Evolutionary conservation across 92 coral and sea anemone genomes (phyloP), one percentile per base, ranked within the genome.

Genomic region (Hydrozoanthus gracilis): DNA sequence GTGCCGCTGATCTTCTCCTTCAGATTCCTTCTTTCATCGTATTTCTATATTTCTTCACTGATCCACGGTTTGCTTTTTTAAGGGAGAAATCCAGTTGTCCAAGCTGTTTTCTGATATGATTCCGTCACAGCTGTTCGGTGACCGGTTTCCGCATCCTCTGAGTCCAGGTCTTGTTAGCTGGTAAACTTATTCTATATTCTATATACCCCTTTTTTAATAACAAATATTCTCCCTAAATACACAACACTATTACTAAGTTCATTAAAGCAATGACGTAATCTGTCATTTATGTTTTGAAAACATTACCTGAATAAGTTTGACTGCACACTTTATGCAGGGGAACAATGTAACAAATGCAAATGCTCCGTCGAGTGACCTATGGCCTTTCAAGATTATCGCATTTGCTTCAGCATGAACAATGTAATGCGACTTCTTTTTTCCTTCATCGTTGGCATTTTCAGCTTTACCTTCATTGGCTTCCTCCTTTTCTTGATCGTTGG

Each of bases 331-430:
- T 2, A 13, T 14, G 9, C 88, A 84, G 0, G 88, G 88, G 9
- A 54, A 73, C 7, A 84, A 7, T 13, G 88, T 51, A 3, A 73
- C 82, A 13, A 84, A 84, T 1, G 73, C 73, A 71, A 45, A 52
- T 5, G 79, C 67, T 0, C 58, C 71, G 7, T 71, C 68, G 56
- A 71, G 70, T 7, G 76, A 20, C 35, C 61, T 50, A 4, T n/a
- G 27, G 5, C 88, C 88, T 44, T 73, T 72, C 3, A 84, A 27
- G 3, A 84, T 46, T 8, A 84, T 47, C 1, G 88, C 82, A n/a
- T 84, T 84, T n/a, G 82, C 82, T n/a, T 84, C 88, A 3, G 88
- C 88, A 14, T 84, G 88, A 11, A 84, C 82, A 14, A 73, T 76
- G 4, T 72, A 50, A 20, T 70, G 2, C 7, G 52, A 6, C 45